A percentile compares a stretch with the other conserved stretches of the same genome.
Evolutionary conservation across 2,888 invertebrate genomes (phyloP).

Genomic region (Pemphredon lugubris): DNA sequence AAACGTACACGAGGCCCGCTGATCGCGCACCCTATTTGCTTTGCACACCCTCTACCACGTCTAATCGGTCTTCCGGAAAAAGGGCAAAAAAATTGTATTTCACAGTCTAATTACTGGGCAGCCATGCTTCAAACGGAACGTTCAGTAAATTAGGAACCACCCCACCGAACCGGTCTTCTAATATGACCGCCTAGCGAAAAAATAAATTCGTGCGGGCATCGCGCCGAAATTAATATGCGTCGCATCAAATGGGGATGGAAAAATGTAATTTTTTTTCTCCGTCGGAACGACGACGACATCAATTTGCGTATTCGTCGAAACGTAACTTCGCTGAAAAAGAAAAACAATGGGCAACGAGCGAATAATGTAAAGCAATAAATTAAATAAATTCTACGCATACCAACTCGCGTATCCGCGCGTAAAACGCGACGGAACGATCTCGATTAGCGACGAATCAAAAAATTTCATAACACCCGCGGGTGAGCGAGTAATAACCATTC

Average conservation of each 20-base stretch:
- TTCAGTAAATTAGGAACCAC: constrained; percentile 18
- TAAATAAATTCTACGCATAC: no score
- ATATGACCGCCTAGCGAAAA: constrained; percentile 1
- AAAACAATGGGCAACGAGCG: no score
- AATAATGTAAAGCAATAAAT: no score
- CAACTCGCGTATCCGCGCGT: no score
- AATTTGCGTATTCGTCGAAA: neutral
- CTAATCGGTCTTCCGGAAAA: constrained; percentile 27
- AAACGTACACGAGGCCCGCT: no score
- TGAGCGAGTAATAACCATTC: no score
- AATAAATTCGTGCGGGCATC: constrained; percentile 3
- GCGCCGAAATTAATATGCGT: constrained; percentile 23
- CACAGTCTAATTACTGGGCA: constrained; percentile 37
- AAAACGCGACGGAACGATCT: no score
- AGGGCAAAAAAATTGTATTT: constrained; percentile 22
- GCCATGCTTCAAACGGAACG: constrained; percentile 18
- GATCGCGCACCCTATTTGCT: constrained; percentile 6
- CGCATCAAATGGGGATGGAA: neutral
- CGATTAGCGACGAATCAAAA: no score
- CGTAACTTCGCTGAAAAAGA: no score
- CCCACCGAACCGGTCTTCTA: constrained; percentile 3
- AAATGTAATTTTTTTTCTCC: neutral
- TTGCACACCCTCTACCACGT: constrained; percentile 19
- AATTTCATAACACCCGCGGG: no score
- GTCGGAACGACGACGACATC: neutral